Conservation (phyloP, 2,113 vertebrate species). For the Lichenostomus cassidix region DNA sequence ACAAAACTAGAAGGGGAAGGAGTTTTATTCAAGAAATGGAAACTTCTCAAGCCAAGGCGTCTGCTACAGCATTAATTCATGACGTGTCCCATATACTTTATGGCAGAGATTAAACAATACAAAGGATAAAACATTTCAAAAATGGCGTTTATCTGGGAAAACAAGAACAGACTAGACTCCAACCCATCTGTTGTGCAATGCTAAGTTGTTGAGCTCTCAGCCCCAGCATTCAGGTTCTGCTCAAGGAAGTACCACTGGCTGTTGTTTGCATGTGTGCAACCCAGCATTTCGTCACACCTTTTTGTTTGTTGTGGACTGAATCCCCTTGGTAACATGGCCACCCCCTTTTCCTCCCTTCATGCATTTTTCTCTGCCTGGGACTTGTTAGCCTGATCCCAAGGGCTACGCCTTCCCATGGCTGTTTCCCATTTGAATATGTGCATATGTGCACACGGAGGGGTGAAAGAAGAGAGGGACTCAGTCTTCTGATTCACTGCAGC, state of each 20-base stretch:
- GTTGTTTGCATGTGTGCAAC: background rate
- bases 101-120: slow-evolving; percentile 52
- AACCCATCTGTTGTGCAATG: slow-evolving; percentile 11
- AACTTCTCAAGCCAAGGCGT: background rate
- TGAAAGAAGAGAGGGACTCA: background rate
- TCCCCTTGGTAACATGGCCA: slow-evolving; percentile 23
- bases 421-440: background rate
- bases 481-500: background rate
- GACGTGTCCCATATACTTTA: background rate
- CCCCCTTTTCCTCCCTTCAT: background rate
- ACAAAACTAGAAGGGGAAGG: background rate
- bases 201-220: background rate
- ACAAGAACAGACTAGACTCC: slow-evolving; percentile 60
- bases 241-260: slow-evolving; percentile 5
- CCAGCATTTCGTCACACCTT: background rate
- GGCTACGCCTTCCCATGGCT: background rate
- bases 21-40: background rate
- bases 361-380: background rate
- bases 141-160: slow-evolving; percentile 30
- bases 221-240: background rate
- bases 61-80: background rate
- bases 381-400: background rate
- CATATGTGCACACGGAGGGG: background rate
- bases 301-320: background rate
- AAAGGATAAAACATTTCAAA: slow-evolving; percentile 46